Evolutionary conservation across 2,888 invertebrate species (phyloP), one percentile per base, ranked within the genome.

Genomic region (Hypselothyrea guttata): DNA sequence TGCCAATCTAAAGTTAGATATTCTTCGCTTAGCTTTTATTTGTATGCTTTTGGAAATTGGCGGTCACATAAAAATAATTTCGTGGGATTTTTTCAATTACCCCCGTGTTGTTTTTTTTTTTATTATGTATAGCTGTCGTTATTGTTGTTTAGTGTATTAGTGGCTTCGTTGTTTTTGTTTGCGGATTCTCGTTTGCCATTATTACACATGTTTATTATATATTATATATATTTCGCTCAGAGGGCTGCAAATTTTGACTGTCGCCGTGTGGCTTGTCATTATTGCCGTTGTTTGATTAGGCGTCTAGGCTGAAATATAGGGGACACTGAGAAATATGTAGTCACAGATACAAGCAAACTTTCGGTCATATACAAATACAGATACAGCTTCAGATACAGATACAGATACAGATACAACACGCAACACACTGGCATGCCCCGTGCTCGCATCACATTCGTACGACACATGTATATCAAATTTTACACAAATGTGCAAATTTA

Each of bases 401-500:
- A 52, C 37, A 62, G 27, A n/a, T 42, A 61, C 48, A 48, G 34
- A 37, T 18, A 40, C n/a, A 71, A 18, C 35, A 15, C 56, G 42
- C 40, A 22, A 49, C 48, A 33, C 33, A 59, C 27, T 31, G 54
- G 40, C 40, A 58, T 46, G 62, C 62, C 53, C 49, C 47, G 55
- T 51, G 47, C 51, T 48, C 58, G 5, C 7, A 7, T 35, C 41
- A 57, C 42, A 45, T 49, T 54, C 53, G 61, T 37, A 49, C 58
- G 46, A 53, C 74, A 74, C 56, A 61, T 69, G 66, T 64, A 71
- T 81, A 67, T 71, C 66, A 85, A 67, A 83, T 81, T 85, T 81
- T 79, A 85, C 81, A 82, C 76, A 85, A 85, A 85, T 83, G 81
- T 85, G 81, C 81, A 79, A 82, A 82, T 82, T 82, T 82, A 82